phyloP scores from a whole-genome alignment of 2,113 vertebrate genomes.

The Nannospalax galili region DNA sequence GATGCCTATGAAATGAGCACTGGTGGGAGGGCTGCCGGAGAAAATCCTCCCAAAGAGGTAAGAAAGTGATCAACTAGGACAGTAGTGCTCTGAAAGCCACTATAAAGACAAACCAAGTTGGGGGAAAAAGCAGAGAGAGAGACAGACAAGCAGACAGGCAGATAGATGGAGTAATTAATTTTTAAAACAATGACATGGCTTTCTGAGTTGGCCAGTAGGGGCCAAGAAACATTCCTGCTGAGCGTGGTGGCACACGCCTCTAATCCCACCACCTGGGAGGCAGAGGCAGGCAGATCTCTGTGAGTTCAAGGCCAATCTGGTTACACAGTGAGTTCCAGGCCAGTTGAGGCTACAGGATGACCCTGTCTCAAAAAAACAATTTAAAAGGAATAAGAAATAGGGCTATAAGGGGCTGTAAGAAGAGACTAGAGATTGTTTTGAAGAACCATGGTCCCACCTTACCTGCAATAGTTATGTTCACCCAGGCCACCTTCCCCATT shows the following conservation, averaged over 20 bases:
- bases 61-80: neutral
- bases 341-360: too few species aligned
- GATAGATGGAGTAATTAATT: neutral
- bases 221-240: constrained; percentile 15
- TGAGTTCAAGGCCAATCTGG: too few species aligned
- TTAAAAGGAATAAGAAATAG: too few species aligned
- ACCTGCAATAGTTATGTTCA: constrained; percentile 98
- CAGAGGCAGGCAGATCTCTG: too few species aligned
- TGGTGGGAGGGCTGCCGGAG: neutral
- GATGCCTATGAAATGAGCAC: neutral
- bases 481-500: constrained; percentile 97
- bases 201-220: constrained; percentile 26
- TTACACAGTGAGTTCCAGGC: too few species aligned
- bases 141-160: neutral
- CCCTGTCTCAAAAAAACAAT: too few species aligned
- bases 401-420: neutral
- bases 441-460: constrained; percentile 60
- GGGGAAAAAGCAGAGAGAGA: neutral
- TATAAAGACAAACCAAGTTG: neutral
- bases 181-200: neutral
- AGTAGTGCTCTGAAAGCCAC: constrained; percentile 1
- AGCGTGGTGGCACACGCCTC: too few species aligned
- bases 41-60: constrained; percentile 39
- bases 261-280: too few species aligned
- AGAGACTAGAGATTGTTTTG: neutral